Conservation (phyloP, 64 coral and sea anemone genomes). For the Actinia equina region DNA sequence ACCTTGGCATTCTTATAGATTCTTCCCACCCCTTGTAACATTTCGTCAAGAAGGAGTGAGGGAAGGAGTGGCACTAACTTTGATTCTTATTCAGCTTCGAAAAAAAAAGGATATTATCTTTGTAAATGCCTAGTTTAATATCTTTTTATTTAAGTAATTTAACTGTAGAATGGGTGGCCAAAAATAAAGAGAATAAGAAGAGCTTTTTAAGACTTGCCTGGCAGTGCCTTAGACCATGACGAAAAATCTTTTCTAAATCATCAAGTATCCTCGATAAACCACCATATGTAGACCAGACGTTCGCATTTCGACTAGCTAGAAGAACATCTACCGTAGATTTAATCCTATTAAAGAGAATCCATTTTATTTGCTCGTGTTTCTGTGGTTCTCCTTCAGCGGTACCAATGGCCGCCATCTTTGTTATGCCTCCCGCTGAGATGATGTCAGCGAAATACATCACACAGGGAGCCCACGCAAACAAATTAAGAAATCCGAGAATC, state of each 20-base stretch:
- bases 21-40: too few relatives aligned
- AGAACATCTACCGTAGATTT: constrained; percentile 77
- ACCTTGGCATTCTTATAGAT: too few relatives aligned
- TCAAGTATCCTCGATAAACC: constrained; percentile 40
- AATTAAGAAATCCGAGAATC: not conserved
- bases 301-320: constrained; percentile 36
- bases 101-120: too few relatives aligned
- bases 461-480: not conserved
- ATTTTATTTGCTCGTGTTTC: constrained; percentile 44
- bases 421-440: not conserved
- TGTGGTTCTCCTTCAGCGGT: constrained; percentile 21
- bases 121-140: too few relatives aligned
- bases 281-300: constrained; percentile 53
- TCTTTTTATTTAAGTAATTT: too few relatives aligned
- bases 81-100: too few relatives aligned
- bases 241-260: constrained; percentile 70
- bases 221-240: constrained; percentile 53
- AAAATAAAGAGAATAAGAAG: too few relatives aligned
- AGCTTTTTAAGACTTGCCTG: constrained; percentile 24
- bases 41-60: too few relatives aligned
- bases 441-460: not conserved
- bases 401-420: constrained; percentile 76
- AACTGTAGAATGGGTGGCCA: too few relatives aligned
- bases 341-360: constrained; percentile 49
- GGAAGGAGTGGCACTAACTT: too few relatives aligned